A percentile compares a stretch with the other conserved stretches of the same genome.
phyloP scores from a whole-genome alignment of 2,797 vertebrate species.

The Xenentodon cancila region DNA sequence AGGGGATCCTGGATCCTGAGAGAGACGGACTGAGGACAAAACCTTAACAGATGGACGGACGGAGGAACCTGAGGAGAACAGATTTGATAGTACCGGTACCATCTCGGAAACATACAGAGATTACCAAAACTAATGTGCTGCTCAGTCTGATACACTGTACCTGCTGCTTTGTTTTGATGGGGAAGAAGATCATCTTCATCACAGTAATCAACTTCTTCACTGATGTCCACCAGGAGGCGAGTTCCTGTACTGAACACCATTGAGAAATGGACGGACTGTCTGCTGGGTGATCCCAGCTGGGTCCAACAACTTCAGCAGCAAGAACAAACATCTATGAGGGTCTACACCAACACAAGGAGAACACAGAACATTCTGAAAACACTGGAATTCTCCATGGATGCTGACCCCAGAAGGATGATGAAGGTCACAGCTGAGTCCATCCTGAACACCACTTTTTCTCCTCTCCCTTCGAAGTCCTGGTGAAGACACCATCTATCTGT shows the following conservation, averaged over 20 bases:
- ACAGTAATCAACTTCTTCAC: not conserved
- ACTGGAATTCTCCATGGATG: not conserved
- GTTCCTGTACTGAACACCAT: slow-evolving; percentile 48
- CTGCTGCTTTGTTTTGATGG: not conserved
- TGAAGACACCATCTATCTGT: no score
- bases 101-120: no score
- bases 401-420: slow-evolving; percentile 52
- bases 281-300: not conserved
- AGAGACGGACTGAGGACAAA: not conserved
- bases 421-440: slow-evolving; percentile 28
- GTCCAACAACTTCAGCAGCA: slow-evolving; percentile 21
- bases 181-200: slow-evolving; percentile 3
- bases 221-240: slow-evolving; percentile 34
- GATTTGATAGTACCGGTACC: no score
- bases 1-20: slow-evolving; percentile 15
- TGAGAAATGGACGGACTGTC: not conserved
- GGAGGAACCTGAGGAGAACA: slow-evolving; percentile 21
- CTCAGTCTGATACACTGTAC: slow-evolving; percentile 6
- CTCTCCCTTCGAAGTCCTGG: no score
- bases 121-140: no score
- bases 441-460: not conserved
- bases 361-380: not conserved
- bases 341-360: not conserved
- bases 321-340: not conserved
- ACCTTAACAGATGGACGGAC: slow-evolving; percentile 27